Base-by-base conservation (phyloP, 2,113 vertebrate species). In the Campylomormyrus tamandua region DNA sequence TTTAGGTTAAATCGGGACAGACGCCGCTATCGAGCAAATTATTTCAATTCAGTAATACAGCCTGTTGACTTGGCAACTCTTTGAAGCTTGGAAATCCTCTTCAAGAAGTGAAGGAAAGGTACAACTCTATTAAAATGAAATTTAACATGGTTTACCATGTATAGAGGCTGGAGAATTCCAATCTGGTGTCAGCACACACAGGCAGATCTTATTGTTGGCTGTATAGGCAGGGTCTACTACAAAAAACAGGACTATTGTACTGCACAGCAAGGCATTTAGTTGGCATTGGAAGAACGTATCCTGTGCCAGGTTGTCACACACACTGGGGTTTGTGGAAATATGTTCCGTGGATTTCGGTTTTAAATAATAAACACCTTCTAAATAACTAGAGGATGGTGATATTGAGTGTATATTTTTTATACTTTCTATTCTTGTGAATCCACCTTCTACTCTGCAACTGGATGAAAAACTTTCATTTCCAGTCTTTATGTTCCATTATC, bases 101-200 rank as follows among this genome's bases (percentile, higher is more conserved):
- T 84, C 86, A 31, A 90, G 83, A 92, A 91, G 90, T 87, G 83
- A 92, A 88, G 85, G 83, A 88, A 87, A 91, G 92, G 85, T 89
- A 88, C 70, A 91, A 89, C 90, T 91, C 90, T 93, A 90, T 93
- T 93, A 92, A 93, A 94, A 92, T 89, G 88, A 87, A 91, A 93
- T 94, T 93, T 93, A 90, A 90, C 90, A 92, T 91, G 91, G 89
- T 92, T 93, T 92, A 92, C 85, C 85, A 90, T 87, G 91, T 89
- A 90, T 80, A 45, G 89, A 92, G 87, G 88, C 80, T 56, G 89
- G 49, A 90, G 89, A 90, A 91, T 89, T 90, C 74, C 90, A 90
- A 88, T 89, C 87, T 90, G 42, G 88, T 89, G 45, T 88, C n/a
- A 86, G 48, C 50, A 85, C 77, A 66, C 83, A 89, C 84, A 56